These are phyloP conservation scores for Chrysodeixis includens DNA, from an alignment of 2,888 invertebrate genomes.

Conservation along the genomic window DNA sequence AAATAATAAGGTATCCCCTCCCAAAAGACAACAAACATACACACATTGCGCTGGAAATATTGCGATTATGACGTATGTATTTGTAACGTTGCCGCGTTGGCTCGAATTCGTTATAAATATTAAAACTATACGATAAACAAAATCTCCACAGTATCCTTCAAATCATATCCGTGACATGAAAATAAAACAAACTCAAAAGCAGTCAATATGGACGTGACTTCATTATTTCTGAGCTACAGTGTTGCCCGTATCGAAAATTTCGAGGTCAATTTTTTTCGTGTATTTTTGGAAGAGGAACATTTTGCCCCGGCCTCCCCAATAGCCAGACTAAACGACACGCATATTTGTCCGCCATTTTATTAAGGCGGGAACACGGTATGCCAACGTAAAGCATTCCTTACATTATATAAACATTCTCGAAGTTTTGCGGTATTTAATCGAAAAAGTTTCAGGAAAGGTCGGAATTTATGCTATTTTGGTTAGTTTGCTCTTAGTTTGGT, in stretches of 20 bases:
- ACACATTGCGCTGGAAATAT: too few species aligned
- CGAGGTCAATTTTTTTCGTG: not conserved
- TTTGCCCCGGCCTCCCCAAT: not conserved
- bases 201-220: slow-evolving; percentile 3
- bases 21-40: too few species aligned
- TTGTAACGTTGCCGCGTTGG: too few species aligned
- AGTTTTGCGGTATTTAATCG: slow-evolving; percentile 14
- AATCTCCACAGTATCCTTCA: not conserved
- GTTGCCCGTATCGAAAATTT: not conserved
- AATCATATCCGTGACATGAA: slow-evolving; percentile 5
- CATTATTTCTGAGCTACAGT: not conserved
- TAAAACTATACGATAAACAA: not conserved
- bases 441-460: slow-evolving; percentile 16
- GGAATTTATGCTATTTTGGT: slow-evolving; percentile 1
- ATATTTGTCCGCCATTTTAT: slow-evolving; percentile 5
- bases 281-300: not conserved
- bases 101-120: not conserved
- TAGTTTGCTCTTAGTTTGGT: slow-evolving; percentile 2
- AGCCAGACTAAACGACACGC: not conserved
- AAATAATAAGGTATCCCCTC: too few species aligned
- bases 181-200: slow-evolving; percentile 1
- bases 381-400: slow-evolving; percentile 3
- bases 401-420: slow-evolving; percentile 19
- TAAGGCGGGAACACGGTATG: not conserved
- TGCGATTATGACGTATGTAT: not conserved